phyloP scores from a whole-genome alignment of 2,888 invertebrate genomes.

The Amphipoea oculea region DNA sequence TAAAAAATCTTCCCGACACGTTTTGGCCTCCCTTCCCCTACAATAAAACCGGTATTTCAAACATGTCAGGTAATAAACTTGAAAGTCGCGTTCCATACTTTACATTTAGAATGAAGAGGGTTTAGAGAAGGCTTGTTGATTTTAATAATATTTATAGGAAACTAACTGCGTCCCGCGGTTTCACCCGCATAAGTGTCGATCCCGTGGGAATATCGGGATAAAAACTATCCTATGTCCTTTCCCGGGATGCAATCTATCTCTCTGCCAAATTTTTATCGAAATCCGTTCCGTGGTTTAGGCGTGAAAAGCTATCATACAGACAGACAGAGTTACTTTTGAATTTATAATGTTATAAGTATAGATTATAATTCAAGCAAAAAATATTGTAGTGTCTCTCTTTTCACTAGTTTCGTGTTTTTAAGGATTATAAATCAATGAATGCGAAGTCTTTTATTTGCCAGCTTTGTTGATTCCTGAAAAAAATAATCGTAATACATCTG shows the following conservation, averaged over 20 bases:
- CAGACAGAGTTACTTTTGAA: too few relatives aligned
- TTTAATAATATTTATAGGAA: not conserved
- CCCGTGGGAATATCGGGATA: too few relatives aligned
- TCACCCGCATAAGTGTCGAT: too few relatives aligned
- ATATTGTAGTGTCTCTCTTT: not conserved
- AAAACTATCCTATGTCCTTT: too few relatives aligned
- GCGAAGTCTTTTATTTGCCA: not conserved
- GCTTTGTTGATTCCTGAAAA: not conserved
- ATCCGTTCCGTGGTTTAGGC: too few relatives aligned
- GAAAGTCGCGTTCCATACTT: conserved; percentile 83
- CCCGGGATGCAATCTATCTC: too few relatives aligned
- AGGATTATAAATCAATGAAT: not conserved
- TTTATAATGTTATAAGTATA: too few relatives aligned
- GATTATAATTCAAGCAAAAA: not conserved
- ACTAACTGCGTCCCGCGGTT: too few relatives aligned
- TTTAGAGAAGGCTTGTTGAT: conserved; percentile 65
- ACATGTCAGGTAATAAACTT: conserved; percentile 89
- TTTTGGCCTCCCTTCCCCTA: conserved; percentile 66
- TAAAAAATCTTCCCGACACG: conserved; percentile 72
- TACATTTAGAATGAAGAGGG: conserved; percentile 70
- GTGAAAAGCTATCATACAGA: too few relatives aligned
- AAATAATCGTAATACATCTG: not conserved
- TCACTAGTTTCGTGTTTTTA: not conserved
- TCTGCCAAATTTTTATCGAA: too few relatives aligned
- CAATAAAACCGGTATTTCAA: conserved; percentile 88